Conservation (phyloP, 2,797 vertebrate genomes). For the Ptychobarbus kaznakovi region DNA sequence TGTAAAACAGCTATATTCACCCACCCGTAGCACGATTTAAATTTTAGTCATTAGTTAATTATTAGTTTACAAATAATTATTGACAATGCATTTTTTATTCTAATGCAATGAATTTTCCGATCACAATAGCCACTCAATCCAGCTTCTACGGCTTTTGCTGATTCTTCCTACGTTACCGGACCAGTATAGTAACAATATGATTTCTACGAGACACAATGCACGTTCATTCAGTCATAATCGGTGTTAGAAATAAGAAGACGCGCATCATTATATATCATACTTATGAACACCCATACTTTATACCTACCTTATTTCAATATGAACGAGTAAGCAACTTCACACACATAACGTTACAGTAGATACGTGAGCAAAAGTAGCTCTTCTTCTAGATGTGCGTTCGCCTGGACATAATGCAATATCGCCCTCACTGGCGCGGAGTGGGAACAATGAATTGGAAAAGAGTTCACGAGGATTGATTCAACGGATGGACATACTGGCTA, state of each 20-base stretch:
- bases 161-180: constrained; percentile 18
- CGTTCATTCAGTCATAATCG: neutral
- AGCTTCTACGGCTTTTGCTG: constrained; percentile 24
- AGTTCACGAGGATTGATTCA: neutral
- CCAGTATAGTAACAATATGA: neutral
- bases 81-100: neutral
- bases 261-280: neutral
- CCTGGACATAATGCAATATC: neutral
- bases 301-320: constrained; percentile 30
- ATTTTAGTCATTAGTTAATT: neutral
- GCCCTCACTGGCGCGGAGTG: constrained; percentile 30
- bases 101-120: neutral
- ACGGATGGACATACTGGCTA: neutral
- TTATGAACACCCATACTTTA: neutral
- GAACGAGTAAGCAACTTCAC: neutral
- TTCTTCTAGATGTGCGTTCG: neutral
- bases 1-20: neutral
- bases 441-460: neutral
- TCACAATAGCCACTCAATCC: neutral
- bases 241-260: neutral
- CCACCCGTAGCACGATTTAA: neutral
- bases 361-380: neutral
- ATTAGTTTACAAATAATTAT: neutral
- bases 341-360: neutral
- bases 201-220: neutral